Evolutionary conservation across 2,888 invertebrate genomes (phyloP).

Genomic region (Cantharis lateralis): DNA sequence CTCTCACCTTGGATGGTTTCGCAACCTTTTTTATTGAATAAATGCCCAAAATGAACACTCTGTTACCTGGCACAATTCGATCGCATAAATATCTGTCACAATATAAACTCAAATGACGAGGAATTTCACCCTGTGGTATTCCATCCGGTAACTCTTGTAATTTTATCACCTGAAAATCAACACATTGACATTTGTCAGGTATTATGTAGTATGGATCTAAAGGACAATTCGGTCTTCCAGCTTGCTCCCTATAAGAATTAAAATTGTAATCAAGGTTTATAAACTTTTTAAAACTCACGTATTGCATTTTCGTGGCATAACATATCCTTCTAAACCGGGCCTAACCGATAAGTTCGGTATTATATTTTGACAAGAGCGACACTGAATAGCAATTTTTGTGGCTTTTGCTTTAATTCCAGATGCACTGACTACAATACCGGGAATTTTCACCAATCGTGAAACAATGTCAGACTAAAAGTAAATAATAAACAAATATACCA

Average conservation of each 20-base stretch:
- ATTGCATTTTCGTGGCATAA: slow-evolving; percentile 91
- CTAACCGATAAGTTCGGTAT: slow-evolving; percentile 89
- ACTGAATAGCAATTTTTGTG: slow-evolving; percentile 92
- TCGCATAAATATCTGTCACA: slow-evolving; percentile 94
- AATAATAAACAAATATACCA: background rate
- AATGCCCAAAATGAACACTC: slow-evolving; percentile 91
- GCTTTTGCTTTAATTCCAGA: slow-evolving; percentile 95
- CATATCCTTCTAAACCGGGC: slow-evolving; percentile 95
- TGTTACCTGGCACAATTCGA: slow-evolving; percentile 93
- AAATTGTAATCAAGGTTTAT: background rate
- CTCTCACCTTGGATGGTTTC: slow-evolving; percentile 62
- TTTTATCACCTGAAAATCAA: slow-evolving; percentile 98
- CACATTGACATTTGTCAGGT: slow-evolving; percentile 96
- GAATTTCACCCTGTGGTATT: slow-evolving; percentile 97
- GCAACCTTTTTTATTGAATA: slow-evolving; percentile 92
- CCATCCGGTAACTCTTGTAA: slow-evolving; percentile 94
- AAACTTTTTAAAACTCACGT: slow-evolving; percentile 67
- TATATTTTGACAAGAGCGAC: slow-evolving; percentile 88
- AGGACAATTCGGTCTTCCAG: slow-evolving; percentile 91
- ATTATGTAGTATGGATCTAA: slow-evolving; percentile 97
- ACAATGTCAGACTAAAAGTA: slow-evolving; percentile 85
- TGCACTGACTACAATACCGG: slow-evolving; percentile 93
- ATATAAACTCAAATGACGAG: slow-evolving; percentile 92
- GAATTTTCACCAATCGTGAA: slow-evolving; percentile 90
- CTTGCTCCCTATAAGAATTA: slow-evolving; percentile 75